A percentile compares a stretch with the other conserved stretches of the same genome.
phyloP scores from a whole-genome alignment of 2,113 vertebrate genomes.

The Acanthochromis polyacanthus region DNA sequence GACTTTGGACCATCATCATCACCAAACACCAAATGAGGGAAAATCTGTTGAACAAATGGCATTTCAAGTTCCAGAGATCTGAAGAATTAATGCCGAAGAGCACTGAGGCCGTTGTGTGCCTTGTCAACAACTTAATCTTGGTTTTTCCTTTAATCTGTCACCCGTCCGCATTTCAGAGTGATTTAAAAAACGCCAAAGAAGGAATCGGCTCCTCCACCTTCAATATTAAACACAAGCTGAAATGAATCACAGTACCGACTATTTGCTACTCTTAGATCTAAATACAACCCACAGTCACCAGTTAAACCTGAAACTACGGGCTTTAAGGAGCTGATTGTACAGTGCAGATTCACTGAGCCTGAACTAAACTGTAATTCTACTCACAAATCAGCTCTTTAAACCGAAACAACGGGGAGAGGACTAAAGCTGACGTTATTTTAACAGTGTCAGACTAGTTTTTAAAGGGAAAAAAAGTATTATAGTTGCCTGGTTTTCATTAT shows the following conservation, averaged over 20 bases:
- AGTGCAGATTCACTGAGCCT: conserved; percentile 31
- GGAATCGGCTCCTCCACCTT: neutral
- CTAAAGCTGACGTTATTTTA: neutral
- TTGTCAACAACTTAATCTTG: too few species aligned
- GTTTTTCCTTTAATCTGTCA: too few species aligned
- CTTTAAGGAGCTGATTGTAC: conserved; percentile 44
- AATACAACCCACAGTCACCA: neutral
- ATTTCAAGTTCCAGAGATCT: too few species aligned
- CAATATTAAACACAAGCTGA: conserved; percentile 7
- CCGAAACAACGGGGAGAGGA: neutral
- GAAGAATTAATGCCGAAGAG: too few species aligned
- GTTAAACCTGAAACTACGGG: neutral
- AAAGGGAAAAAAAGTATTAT: conserved; percentile 17
- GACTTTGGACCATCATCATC: neutral
- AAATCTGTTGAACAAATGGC: too few species aligned
- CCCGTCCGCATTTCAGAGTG: too few species aligned
- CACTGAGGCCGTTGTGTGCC: too few species aligned
- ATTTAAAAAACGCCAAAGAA: neutral
- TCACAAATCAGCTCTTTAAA: neutral
- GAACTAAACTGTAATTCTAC: conserved; percentile 9
- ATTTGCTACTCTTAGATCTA: conserved; percentile 13
- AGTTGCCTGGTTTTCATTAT: conserved; percentile 9
- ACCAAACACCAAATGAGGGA: too few species aligned
- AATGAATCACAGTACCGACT: conserved; percentile 7
- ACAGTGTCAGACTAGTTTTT: conserved; percentile 47